A percentile compares a stretch with the other conserved stretches of the same genome.
These are phyloP conservation scores for Serinus canaria DNA, from an alignment of 2,113 vertebrate genomes.

Conservation along the genomic window DNA sequence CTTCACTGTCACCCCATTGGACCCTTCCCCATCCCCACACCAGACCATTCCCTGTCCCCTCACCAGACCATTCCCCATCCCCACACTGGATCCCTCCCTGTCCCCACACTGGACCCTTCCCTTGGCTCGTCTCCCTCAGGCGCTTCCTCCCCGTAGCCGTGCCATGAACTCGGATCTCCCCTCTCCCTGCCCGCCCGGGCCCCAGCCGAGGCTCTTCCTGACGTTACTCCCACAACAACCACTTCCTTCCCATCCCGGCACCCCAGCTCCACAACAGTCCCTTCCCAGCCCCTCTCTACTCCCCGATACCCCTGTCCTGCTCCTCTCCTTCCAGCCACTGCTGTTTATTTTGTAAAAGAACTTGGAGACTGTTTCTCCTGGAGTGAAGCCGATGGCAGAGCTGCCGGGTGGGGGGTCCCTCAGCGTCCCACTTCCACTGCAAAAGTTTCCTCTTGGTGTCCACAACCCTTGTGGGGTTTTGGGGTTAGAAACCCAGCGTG, in stretches of 20 bases:
- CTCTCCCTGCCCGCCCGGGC: background rate
- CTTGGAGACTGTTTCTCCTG: background rate
- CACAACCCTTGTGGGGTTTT: fast-evolving
- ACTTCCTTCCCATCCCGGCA: conserved; percentile 50
- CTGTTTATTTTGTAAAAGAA: background rate
- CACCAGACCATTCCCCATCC: fast-evolving
- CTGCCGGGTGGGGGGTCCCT: background rate
- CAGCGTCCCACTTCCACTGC: fast-evolving
- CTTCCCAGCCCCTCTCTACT: background rate
- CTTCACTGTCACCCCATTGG: fast-evolving
- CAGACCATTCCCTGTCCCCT: fast-evolving
- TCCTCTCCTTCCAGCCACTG: background rate
- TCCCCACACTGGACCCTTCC: background rate
- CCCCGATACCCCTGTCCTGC: background rate
- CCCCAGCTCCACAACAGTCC: background rate
- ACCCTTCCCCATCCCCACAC: background rate
- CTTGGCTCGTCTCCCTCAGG: background rate
- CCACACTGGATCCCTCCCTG: fast-evolving
- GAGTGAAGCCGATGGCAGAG: fast-evolving
- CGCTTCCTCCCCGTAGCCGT: background rate
- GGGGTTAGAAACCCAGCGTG: background rate
- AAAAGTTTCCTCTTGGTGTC: background rate
- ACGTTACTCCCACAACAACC: conserved; percentile 65
- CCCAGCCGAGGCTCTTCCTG: conserved; percentile 50
- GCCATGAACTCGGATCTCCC: background rate